phyloP scores from a whole-genome alignment of 2,797 vertebrate species.

The Scyliorhinus canicula region DNA sequence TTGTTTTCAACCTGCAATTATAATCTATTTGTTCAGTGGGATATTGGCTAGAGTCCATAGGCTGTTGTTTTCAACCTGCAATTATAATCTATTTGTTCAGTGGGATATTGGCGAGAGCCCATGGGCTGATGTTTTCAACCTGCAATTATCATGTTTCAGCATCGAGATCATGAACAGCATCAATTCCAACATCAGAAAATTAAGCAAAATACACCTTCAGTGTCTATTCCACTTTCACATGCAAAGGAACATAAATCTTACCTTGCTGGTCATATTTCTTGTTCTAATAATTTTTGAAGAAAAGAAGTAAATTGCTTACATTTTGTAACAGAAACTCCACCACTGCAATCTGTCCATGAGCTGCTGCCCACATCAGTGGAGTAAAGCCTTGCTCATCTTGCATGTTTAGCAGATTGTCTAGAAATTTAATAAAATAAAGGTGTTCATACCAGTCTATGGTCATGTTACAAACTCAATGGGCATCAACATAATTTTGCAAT shows the following conservation, averaged over 20 bases:
- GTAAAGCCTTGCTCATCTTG: conserved; percentile 98
- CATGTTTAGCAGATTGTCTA: conserved; percentile 90
- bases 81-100: not conserved
- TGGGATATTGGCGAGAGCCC: not conserved
- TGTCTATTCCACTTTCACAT: not conserved
- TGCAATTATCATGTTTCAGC: not conserved
- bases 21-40: too few species aligned
- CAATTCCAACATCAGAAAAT: too few species aligned
- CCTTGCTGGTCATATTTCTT: not conserved
- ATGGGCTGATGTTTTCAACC: not conserved
- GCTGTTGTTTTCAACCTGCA: too few species aligned
- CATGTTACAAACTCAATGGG: not conserved
- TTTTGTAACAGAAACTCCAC: conserved; percentile 97
- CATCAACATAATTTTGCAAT: not conserved
- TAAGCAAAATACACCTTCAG: not conserved
- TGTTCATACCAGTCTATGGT: not conserved
- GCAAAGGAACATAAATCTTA: not conserved
- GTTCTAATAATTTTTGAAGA: not conserved
- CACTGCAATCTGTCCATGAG: conserved; percentile 94
- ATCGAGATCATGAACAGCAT: not conserved
- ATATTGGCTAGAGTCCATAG: too few species aligned
- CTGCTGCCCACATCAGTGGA: conserved; percentile 97
- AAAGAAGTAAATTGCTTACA: conserved; percentile 57
- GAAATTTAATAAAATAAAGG: conserved; percentile 44
- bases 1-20: too few species aligned